Evolutionary conservation across 2,113 vertebrate genomes (phyloP), one percentile per base, ranked within the genome.

Genomic region (Rhabdomys dilectus): DNA sequence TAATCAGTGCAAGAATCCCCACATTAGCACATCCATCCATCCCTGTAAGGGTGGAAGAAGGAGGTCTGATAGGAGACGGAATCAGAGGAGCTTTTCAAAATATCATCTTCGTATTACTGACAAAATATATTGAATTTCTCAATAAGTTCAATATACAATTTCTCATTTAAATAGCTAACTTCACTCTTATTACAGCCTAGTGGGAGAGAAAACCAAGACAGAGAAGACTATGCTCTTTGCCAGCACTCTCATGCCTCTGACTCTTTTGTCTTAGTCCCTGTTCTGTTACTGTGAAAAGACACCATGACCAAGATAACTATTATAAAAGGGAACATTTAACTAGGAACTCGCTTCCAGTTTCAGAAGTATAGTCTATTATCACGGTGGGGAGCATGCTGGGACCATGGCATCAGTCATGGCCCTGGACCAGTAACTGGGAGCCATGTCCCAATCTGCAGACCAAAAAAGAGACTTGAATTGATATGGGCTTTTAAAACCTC

Each of bases 91-190:
- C 48, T 45, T 77, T 89, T 22, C 9, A 72, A 91, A 92, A 92
- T 9, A 60, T 1, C 39, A 21, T 53, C 72, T 29, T 77, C 48
- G 21, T 19, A 89, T 80, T 58, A 85, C 60, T 85, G 72, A 31
- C 64, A 94, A 91, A 92, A 64, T 26, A 34, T 22, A 88, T 24
- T n/a, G 62, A 75, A 88, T 68, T 72, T 95, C 81, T 95, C 64
- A 90, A 31, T 84, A 94, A 84, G 5, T 51, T 85, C 16, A 31
- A 77, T 22, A 56, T 89, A 56, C 64, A 75, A 36, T 31, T 87
- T 85, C n/a, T 78, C 78, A 64, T 64, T 78, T 80, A 82, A 95
- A 29, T 62, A 80, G 51, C 36, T 45, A 70, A 24, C 76, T 48
- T 11, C 13, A 39, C 36, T 78, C 4, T 92, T 75, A 92, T 75